Percentiles rank a stretch among this genome's conserved stretches.
These are phyloP conservation scores for Ardeotis arabs DNA, from an alignment of 2,113 vertebrate species.

Conservation along the genomic window DNA sequence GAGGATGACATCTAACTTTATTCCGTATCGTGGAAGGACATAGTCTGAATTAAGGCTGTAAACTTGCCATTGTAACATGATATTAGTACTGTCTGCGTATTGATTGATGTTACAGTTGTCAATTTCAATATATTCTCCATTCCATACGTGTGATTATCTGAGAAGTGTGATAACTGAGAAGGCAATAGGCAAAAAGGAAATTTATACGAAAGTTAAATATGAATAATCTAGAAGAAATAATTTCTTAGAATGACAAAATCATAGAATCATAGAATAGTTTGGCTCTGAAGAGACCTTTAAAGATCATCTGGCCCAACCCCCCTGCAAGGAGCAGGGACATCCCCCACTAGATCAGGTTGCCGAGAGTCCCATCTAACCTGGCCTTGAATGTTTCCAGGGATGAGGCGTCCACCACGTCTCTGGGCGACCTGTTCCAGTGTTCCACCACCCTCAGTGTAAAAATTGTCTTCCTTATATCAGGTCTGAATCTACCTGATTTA, in stretches of 20 bases:
- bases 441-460: too few relatives aligned
- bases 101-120: not conserved
- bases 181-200: not conserved
- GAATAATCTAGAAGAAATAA: not conserved
- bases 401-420: too few relatives aligned
- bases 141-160: not conserved
- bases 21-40: not conserved
- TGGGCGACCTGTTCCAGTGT: too few relatives aligned
- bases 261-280: too few relatives aligned
- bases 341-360: too few relatives aligned
- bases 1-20: not conserved
- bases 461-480: too few relatives aligned
- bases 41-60: not conserved
- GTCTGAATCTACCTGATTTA: too few relatives aligned
- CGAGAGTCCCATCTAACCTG: too few relatives aligned
- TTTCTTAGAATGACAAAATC: not conserved
- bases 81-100: not conserved
- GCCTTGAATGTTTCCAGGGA: too few relatives aligned
- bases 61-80: not conserved
- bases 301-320: too few relatives aligned
- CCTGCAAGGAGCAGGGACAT: too few relatives aligned
- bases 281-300: too few relatives aligned
- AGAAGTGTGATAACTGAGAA: not conserved
- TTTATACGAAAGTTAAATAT: not conserved
- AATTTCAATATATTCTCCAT: not conserved